Conservation (phyloP, 2,113 vertebrate species). For the Nothoprocta perdicaria region DNA sequence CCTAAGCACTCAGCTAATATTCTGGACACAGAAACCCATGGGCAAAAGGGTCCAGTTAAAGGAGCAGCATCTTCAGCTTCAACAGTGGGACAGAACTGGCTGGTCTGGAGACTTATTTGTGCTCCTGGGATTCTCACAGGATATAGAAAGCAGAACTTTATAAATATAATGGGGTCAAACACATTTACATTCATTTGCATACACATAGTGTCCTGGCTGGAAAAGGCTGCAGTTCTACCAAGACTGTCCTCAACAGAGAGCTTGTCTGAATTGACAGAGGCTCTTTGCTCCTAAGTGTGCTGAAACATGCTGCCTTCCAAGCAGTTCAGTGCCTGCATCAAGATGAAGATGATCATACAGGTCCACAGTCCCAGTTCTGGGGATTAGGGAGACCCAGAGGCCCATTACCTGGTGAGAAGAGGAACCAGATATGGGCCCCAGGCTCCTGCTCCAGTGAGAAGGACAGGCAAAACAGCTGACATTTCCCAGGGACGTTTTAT, state of each 20-base stretch:
- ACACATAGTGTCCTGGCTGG: background rate
- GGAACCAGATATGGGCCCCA: background rate
- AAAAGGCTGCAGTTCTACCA: background rate
- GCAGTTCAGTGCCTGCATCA: background rate
- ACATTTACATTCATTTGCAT: background rate
- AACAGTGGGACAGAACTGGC: background rate
- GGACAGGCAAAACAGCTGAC: background rate
- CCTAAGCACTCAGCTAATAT: background rate
- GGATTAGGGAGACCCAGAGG: background rate
- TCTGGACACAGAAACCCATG: background rate
- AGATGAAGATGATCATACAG: background rate
- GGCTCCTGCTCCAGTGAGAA: background rate
- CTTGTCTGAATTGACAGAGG: background rate
- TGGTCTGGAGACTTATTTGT: conserved; percentile 4
- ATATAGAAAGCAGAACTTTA: background rate
- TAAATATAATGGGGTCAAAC: background rate
- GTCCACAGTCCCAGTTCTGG: background rate
- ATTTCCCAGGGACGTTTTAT: background rate
- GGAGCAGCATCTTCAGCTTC: background rate
- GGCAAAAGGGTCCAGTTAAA: background rate
- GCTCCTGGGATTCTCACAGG: background rate
- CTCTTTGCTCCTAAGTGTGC: background rate
- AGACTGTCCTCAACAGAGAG: background rate
- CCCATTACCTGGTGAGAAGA: background rate
- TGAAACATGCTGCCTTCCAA: background rate